phyloP scores from a whole-genome alignment of 2,113 vertebrate genomes.

The Chloropsis hardwickii region DNA sequence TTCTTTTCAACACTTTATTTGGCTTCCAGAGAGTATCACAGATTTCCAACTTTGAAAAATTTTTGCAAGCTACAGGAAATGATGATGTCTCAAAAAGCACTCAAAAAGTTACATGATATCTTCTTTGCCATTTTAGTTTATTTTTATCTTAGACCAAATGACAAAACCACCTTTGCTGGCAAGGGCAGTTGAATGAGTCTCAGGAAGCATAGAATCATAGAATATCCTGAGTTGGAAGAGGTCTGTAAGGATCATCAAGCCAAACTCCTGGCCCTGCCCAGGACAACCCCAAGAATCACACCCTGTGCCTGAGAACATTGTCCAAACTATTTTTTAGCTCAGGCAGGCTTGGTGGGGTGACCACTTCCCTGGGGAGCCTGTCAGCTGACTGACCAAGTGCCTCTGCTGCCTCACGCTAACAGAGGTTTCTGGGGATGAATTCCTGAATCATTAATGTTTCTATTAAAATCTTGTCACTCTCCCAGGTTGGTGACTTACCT shows the following conservation, averaged over 20 bases:
- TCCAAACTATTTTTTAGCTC: not conserved
- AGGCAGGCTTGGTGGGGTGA: not conserved
- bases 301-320: not conserved
- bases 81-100: not conserved
- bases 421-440: not conserved
- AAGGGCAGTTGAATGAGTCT: not conserved
- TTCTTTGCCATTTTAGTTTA: not conserved
- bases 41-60: not conserved
- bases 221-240: not conserved
- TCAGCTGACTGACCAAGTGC: not conserved
- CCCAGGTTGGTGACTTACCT: conserved; percentile 57
- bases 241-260: too few species aligned
- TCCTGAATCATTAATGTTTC: not conserved
- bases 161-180: not conserved
- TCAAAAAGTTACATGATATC: not conserved
- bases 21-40: not conserved
- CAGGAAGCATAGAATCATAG: not conserved
- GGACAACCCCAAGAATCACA: not conserved
- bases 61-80: not conserved
- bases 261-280: not conserved
- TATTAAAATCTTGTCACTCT: not conserved
- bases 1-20: not conserved
- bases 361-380: not conserved
- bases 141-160: not conserved
- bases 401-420: not conserved